Evolutionary conservation across 2,888 invertebrate genomes (phyloP), one percentile per base, ranked within the genome.

Genomic region (Lasioglossum leucozonium): DNA sequence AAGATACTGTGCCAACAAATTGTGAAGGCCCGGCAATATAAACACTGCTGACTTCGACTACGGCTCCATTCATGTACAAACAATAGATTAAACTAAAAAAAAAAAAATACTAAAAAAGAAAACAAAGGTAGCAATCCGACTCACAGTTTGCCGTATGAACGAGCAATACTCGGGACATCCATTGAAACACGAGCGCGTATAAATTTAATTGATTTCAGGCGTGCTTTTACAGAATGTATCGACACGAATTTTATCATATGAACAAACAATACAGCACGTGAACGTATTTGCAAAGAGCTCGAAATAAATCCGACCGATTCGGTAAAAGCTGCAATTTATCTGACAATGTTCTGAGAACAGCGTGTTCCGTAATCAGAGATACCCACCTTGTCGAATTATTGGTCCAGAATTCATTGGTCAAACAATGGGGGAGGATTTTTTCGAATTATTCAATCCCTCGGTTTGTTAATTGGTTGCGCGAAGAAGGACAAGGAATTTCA

Each of bases 401-500:
- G 34, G 18, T 18, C 34, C 30, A 13, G 16, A 16, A 16, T 30
- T 8, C 8, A 10, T 69, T 13, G n/a, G 22, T n/a, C n/a, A n/a
- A n/a, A 69, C 40, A 69, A 69, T 40, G n/a, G 2, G 2, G 4
- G 22, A 6, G 10, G 10, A 11, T 40, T 69, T n/a, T 69, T 40
- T 3, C 18, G 40, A 69, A 69, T 40, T 18, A 18, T 69, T 30
- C 51, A 42, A 40, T 80, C 30, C 55, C 37, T 26, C 51, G 30
- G 18, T 16, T 67, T n/a, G 55, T 69, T 62, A 67, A 69, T 79
- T 79, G 40, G 67, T 62, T 65, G 55, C 71, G 67, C 72, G 71
- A 79, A 72, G 74, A 34, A 82, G 47, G 82, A 69, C 67, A 74
- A 72, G 67, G 74, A 51, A 79, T 85, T 78, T 80, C 71, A 75